Base-by-base conservation (phyloP, 2,797 vertebrate species). In the Arremon aurantiirostris region DNA sequence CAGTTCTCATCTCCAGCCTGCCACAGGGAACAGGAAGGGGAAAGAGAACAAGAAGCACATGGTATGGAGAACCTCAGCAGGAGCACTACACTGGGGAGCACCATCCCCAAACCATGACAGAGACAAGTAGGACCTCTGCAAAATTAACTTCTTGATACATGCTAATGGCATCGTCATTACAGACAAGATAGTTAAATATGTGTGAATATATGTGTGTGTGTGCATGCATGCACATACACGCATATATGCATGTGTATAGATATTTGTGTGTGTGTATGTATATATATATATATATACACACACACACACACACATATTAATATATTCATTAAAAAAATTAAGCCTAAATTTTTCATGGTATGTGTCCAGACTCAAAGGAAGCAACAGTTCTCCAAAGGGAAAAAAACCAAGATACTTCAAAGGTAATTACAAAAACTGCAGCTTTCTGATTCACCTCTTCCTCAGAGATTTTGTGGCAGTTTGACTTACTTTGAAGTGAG, bases 181-280 rank as follows among this genome's bases (percentile, higher is more conserved):
- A 37, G 15, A 65, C 8, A 57, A 11, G 3, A 76, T 47, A 69
- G 32, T 76, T 57, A 53, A 71, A 42, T 52, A 61, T 15, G 18
- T 0, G 0, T 49, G 49, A 50, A 50, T 50, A 47, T 46, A 27
- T 30, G 2, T 17, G 4, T 2, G 2, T 70, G 8, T 27, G 2
- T 32, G 2, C 22, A 4, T 23, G 2, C 32, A 12, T 12, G 6
- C 4, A 61, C 14, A 13, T 32, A 49, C 1, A n/a, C 0, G 0
- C 4, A 44, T 10, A 64, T 16, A 37, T 10, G 3, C 3, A 39
- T 2, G 3, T 14, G 6, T 44, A 37, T 7, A 42, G 2, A 56
- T n/a, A 55, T 22, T 7, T 14, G 22, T 17, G 3, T 56, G 13
- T 55, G 32, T 21, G 8, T 9, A 14, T 34, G 5, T 56, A 1